A percentile compares a stretch with the other conserved stretches of the same genome.
Conservation (phyloP, 2,113 vertebrate species). For the Hemichromis elongatus region DNA sequence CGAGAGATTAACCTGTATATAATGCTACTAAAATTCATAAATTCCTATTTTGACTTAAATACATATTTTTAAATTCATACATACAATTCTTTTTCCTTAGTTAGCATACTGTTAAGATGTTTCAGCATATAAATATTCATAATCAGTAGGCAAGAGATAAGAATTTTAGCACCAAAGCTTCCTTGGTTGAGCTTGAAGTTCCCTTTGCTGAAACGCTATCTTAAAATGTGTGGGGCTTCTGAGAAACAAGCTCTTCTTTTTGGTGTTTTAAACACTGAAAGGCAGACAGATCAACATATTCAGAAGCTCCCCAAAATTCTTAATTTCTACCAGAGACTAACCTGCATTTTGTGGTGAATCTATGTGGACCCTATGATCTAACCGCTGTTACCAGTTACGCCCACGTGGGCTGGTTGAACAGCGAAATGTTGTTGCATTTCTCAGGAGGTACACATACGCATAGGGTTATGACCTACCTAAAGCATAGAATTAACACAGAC, state of each 20-base stretch:
- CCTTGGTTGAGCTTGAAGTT: neutral
- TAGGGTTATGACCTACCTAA: neutral
- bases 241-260: neutral
- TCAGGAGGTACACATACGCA: neutral
- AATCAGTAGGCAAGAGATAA: neutral
- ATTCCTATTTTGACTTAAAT: neutral
- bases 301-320: neutral
- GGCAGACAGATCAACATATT: neutral
- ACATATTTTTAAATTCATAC: neutral
- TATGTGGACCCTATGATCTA: neutral
- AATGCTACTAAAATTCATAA: too few species aligned
- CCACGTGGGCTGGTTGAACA: neutral
- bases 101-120: neutral
- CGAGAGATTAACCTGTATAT: too few species aligned
- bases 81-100: neutral
- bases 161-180: neutral
- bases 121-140: neutral
- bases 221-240: neutral
- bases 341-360: neutral
- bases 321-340: neutral
- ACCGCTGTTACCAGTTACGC: neutral
- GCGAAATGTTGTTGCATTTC: neutral
- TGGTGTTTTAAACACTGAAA: neutral
- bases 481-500: neutral
- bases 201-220: neutral